These are phyloP conservation scores for Lottia scabra DNA, from an alignment of 2,888 invertebrate species.

Conservation along the genomic window DNA sequence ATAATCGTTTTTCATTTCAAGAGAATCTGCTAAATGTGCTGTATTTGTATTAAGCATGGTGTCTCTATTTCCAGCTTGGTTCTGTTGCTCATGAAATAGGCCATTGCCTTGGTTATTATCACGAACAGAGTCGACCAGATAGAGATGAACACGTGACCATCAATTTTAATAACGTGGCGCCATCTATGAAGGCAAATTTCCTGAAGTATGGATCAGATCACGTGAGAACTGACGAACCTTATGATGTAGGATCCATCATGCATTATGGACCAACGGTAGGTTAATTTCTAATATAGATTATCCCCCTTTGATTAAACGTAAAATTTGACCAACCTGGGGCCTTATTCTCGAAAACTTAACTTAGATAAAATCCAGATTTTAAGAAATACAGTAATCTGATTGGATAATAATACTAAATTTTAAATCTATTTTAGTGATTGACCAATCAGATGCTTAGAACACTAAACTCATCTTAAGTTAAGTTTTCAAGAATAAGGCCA, in stretches of 20 bases:
- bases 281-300: neutral
- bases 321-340: too few species aligned
- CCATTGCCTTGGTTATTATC: constrained; percentile 56
- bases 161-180: constrained; percentile 40
- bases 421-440: too few species aligned
- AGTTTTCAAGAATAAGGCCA: too few species aligned
- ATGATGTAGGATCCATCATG: constrained; percentile 60
- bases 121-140: constrained; percentile 59
- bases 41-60: neutral
- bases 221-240: constrained; percentile 46
- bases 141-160: constrained; percentile 47
- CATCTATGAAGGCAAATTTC: constrained; percentile 46
- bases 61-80: constrained; percentile 41
- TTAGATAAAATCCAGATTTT: too few species aligned
- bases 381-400: too few species aligned
- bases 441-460: too few species aligned
- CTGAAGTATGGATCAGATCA: constrained; percentile 40
- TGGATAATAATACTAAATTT: too few species aligned
- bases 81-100: constrained; percentile 55
- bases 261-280: constrained; percentile 57
- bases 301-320: too few species aligned
- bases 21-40: too few species aligned
- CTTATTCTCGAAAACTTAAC: too few species aligned
- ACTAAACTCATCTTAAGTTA: too few species aligned
- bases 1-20: too few species aligned